Evolutionary conservation across 2,797 vertebrate species (phyloP), one percentile per base, ranked within the genome.

Genomic region (Poecilia picta): DNA sequence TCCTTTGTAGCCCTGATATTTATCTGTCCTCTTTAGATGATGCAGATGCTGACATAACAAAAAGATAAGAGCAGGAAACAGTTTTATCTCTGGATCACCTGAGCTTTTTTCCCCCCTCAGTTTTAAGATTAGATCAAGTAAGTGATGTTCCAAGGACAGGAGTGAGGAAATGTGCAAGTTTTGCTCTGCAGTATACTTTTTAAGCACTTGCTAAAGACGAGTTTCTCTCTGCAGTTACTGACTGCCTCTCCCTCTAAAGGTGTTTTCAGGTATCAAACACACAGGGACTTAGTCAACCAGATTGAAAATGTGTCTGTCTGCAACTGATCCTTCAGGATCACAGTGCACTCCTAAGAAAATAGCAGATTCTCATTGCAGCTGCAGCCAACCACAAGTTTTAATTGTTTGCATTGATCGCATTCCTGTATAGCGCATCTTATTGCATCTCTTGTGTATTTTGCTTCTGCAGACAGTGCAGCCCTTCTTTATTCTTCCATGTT

Each of bases 301-400:
- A 85, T 81, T 87, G 85, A 88, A 90, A 92, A 84, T 89, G 89
- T 85, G 85, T 81, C 72, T 49, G 66, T 82, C 73, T 10, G 88
- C 85, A 89, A 92, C 77, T 79, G 85, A 93, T 92, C 89, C 90
- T 75, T 51, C 51, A 66, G 89, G 88, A 90, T 92, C 89, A 39
- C 81, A 86, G 88, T 90, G 81, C 79, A 77, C 75, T 87, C 89
- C 74, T 6, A 5, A 88, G 91, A 82, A 88, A 89, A 86, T 78
- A 82, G 81, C 59, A 76, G 77, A 82, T 91, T 90, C 88, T 86
- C 89, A 93, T 80, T 80, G 76, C 73, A 47, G 85, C 92, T 81
- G 76, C 73, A 87, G 77, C 18, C 36, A 68, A 68, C 36, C 64
- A 41, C 39, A 3, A 5, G 20, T 68, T 68, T 68, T 25, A 75